phyloP scores from a whole-genome alignment of 2,888 invertebrate genomes.

The Ichneumoninae sp. region DNA sequence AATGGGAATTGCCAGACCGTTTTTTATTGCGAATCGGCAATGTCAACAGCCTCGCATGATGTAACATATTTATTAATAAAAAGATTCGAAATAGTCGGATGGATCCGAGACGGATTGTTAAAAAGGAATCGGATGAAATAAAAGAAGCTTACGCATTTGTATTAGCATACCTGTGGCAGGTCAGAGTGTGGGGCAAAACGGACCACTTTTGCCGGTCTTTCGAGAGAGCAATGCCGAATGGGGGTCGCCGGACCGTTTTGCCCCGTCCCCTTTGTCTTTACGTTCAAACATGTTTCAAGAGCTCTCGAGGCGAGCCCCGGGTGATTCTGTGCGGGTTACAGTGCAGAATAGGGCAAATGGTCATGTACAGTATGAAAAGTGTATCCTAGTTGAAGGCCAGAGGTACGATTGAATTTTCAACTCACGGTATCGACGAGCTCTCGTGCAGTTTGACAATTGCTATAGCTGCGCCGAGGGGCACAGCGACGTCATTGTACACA shows the following conservation, averaged over 20 bases:
- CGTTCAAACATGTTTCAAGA: background rate
- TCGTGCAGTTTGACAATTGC: constrained; percentile 13
- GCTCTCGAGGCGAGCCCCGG: background rate
- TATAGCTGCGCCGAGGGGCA: background rate
- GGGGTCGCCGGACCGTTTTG: too few species aligned
- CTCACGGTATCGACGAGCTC: constrained; percentile 14
- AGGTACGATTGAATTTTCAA: constrained; percentile 2
- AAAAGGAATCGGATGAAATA: background rate
- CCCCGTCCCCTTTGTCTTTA: background rate
- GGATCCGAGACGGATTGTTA: background rate
- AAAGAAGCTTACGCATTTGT: background rate
- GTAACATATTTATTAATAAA: background rate
- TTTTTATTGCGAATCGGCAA: background rate
- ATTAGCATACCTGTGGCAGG: too few species aligned
- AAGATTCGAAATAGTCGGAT: background rate
- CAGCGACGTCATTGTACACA: background rate
- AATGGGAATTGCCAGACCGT: too few species aligned
- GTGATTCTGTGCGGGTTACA: background rate
- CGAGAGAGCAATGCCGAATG: too few species aligned
- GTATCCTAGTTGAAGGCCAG: background rate
- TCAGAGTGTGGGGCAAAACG: background rate
- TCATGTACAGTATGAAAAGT: background rate
- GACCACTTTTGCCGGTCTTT: background rate
- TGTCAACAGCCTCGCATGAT: background rate
- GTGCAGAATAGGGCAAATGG: background rate